phyloP scores from a whole-genome alignment of 2,797 vertebrate genomes.

The Chelmon rostratus region DNA sequence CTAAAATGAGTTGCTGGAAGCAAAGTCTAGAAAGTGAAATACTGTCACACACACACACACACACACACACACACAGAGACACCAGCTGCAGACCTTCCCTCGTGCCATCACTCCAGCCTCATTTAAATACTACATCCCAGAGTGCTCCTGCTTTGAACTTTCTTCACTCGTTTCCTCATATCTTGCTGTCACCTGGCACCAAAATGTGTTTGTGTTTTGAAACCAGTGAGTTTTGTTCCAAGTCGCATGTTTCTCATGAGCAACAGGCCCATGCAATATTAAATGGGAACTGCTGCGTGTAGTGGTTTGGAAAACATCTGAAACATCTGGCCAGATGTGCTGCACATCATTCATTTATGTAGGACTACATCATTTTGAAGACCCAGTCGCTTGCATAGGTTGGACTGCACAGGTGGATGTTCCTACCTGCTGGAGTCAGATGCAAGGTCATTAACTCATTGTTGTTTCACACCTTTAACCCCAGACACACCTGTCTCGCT shows the following conservation, averaged over 20 bases:
- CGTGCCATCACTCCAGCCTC: constrained; percentile 41
- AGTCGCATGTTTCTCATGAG: constrained; percentile 38
- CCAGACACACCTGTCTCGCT: not conserved
- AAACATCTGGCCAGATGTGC: constrained; percentile 45
- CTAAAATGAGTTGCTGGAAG: constrained; percentile 40
- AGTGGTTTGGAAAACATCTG: constrained; percentile 29
- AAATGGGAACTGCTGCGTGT: constrained; percentile 33
- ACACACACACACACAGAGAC: too few relatives aligned
- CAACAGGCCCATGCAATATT: constrained; percentile 62
- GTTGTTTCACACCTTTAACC: constrained; percentile 27
- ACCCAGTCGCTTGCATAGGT: constrained; percentile 9
- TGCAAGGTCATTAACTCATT: constrained; percentile 18
- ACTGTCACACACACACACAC: constrained; percentile 21
- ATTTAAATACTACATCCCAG: constrained; percentile 58
- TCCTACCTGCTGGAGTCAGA: not conserved
- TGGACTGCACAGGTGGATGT: not conserved
- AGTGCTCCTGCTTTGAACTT: constrained; percentile 53
- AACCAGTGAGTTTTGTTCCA: constrained; percentile 50
- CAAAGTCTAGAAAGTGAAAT: constrained; percentile 42
- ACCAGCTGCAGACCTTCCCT: constrained; percentile 52
- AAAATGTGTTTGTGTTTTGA: constrained; percentile 53
- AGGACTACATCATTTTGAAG: constrained; percentile 18
- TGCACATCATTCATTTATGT: constrained; percentile 45
- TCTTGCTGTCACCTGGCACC: constrained; percentile 45
- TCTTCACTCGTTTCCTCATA: constrained; percentile 41